phyloP scores from a whole-genome alignment of 2,797 vertebrate genomes.

The Cercopithecus hamlyni region DNA sequence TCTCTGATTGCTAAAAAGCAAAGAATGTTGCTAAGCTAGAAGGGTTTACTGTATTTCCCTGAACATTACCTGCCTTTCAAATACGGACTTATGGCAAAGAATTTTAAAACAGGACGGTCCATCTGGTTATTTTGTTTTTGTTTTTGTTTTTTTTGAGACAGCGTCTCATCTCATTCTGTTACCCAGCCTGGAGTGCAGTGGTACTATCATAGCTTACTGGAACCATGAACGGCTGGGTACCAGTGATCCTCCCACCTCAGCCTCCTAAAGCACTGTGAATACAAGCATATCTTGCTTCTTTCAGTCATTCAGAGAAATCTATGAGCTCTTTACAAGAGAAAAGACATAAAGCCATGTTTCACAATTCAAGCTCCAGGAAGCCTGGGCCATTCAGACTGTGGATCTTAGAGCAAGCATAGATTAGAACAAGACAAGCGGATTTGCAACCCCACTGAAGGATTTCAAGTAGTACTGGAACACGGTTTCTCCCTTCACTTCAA shows the following conservation, averaged over 20 bases:
- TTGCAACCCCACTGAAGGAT: neutral
- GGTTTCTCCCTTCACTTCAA: neutral
- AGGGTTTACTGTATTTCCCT: neutral
- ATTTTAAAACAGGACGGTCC: neutral
- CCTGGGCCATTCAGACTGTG: neutral
- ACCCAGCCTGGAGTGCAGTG: neutral
- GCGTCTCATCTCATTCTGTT: neutral
- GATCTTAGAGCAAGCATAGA: neutral
- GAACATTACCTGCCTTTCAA: neutral
- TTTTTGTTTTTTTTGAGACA: neutral
- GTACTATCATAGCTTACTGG: neutral
- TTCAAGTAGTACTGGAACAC: neutral
- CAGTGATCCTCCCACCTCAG: neutral
- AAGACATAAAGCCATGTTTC: neutral
- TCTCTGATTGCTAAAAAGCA: neutral
- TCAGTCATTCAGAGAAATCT: neutral
- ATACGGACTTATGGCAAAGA: neutral
- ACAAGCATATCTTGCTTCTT: neutral
- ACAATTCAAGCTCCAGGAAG: neutral
- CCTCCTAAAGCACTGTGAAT: neutral
- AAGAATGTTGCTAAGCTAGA: neutral
- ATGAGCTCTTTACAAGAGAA: neutral
- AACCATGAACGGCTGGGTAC: neutral
- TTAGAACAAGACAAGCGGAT: neutral
- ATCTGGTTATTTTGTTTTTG: neutral